A percentile compares a stretch with the other conserved stretches of the same genome.
phyloP scores from a whole-genome alignment of 2,113 vertebrate genomes.

The Cricetomys ansorgei region DNA sequence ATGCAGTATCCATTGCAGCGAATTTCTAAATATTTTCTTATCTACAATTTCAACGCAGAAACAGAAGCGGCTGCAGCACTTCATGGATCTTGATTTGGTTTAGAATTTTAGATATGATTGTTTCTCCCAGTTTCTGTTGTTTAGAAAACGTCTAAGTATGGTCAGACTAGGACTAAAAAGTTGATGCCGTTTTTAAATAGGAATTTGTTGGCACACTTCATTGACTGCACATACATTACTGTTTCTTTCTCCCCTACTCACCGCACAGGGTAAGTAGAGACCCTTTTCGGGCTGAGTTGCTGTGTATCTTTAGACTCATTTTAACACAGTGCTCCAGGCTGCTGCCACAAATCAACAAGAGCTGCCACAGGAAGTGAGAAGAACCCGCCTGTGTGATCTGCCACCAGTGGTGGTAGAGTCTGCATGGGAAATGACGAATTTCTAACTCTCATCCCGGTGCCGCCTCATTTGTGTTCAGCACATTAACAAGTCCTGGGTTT shows the following conservation, averaged over 20 bases:
- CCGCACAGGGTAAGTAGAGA: neutral
- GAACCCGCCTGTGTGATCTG: neutral
- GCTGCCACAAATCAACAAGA: conserved; percentile 23
- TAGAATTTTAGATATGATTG: neutral
- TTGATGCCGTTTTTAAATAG: neutral
- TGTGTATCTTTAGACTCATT: neutral
- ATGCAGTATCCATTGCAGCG: fast-evolving
- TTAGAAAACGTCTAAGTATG: neutral
- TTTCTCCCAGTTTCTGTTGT: neutral
- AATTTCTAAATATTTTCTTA: neutral
- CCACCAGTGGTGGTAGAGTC: neutral
- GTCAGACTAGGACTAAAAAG: neutral
- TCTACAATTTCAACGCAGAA: neutral
- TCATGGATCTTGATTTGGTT: neutral
- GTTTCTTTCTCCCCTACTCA: neutral
- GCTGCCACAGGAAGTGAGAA: conserved; percentile 30
- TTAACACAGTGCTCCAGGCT: neutral
- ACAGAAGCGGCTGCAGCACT: neutral
- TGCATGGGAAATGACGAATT: neutral
- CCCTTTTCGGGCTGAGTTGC: neutral
- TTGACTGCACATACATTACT: neutral
- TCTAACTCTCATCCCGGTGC: neutral
- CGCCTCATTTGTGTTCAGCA: neutral
- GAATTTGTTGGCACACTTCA: neutral
- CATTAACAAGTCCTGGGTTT: neutral